phyloP scores from a whole-genome alignment of 2,797 vertebrate species.

The Odontamblyopus lacepedii region DNA sequence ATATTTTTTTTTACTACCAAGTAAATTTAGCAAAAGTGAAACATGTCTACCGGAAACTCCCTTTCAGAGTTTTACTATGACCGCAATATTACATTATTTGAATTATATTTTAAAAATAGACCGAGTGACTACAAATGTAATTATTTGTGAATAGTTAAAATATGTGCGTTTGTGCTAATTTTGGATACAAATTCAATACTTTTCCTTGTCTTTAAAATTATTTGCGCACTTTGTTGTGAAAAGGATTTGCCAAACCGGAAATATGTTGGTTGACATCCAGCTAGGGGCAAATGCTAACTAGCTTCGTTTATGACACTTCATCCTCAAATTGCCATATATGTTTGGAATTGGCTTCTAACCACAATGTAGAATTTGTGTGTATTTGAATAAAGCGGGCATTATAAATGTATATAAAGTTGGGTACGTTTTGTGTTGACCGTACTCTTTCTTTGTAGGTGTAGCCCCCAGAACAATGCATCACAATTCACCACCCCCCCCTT shows the following conservation, averaged over 20 bases:
- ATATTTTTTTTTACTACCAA: not conserved
- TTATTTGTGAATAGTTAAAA: not conserved
- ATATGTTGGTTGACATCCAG: constrained; percentile 32
- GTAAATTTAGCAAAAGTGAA: constrained; percentile 4
- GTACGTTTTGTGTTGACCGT: constrained; percentile 1
- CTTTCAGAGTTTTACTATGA: not conserved
- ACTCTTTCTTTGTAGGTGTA: constrained; percentile 41
- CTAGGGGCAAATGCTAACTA: constrained; percentile 34
- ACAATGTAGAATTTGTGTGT: not conserved
- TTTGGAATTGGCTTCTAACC: not conserved
- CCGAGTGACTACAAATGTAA: not conserved
- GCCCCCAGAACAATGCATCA: constrained; percentile 41
- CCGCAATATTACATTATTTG: not conserved
- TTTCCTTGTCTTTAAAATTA: not conserved
- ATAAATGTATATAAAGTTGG: not conserved
- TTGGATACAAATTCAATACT: not conserved
- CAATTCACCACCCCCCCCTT: constrained; percentile 13
- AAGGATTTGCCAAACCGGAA: constrained; percentile 47
- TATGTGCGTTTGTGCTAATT: not conserved
- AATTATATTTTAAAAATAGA: not conserved
- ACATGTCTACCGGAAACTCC: fast-evolving
- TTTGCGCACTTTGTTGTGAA: constrained; percentile 59
- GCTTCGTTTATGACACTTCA: constrained; percentile 7
- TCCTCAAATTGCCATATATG: constrained; percentile 15
- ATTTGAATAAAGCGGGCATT: fast-evolving